These are phyloP conservation scores for Tortrix viridana DNA, from an alignment of 2,888 invertebrate species.

Conservation along the genomic window DNA sequence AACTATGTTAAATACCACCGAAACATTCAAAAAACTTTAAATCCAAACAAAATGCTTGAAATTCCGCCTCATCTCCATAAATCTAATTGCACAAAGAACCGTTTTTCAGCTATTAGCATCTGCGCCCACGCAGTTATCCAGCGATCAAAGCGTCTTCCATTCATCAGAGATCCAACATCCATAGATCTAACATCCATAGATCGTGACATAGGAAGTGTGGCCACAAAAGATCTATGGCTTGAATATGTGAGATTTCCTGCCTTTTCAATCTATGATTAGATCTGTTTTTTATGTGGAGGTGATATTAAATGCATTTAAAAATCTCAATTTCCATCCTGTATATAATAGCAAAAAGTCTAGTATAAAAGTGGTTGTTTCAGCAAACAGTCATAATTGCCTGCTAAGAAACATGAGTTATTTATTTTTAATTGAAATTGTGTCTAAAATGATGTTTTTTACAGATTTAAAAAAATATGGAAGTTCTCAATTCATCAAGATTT, in stretches of 20 bases:
- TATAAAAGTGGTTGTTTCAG: too few species aligned
- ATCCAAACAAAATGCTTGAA: conserved; percentile 29
- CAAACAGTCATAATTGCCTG: too few species aligned
- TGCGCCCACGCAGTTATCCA: conserved; percentile 34
- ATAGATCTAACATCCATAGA: conserved; percentile 24
- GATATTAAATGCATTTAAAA: too few species aligned
- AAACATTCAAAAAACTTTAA: conserved; percentile 19
- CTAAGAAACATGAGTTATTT: too few species aligned
- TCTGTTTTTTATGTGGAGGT: conserved; percentile 1
- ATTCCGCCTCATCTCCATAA: conserved; percentile 26
- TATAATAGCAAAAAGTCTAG: too few species aligned
- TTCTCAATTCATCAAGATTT: too few species aligned
- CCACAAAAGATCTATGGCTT: conserved; percentile 24
- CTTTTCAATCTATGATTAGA: conserved; percentile 18
- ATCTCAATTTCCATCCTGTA: too few species aligned
- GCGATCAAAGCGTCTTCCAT: conserved; percentile 32
- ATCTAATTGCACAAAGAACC: conserved; percentile 30
- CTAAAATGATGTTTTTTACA: too few species aligned
- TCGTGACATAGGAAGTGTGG: conserved; percentile 26
- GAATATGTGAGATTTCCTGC: conserved; percentile 27
- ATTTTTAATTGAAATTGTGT: too few species aligned
- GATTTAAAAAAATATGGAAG: too few species aligned
- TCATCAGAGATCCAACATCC: conserved; percentile 23
- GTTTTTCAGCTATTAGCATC: conserved; percentile 34
- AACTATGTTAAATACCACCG: background rate